Evolutionary conservation across 2,797 vertebrate genomes (phyloP), one percentile per base, ranked within the genome.

Genomic region (Pygocentrus nattereri): DNA sequence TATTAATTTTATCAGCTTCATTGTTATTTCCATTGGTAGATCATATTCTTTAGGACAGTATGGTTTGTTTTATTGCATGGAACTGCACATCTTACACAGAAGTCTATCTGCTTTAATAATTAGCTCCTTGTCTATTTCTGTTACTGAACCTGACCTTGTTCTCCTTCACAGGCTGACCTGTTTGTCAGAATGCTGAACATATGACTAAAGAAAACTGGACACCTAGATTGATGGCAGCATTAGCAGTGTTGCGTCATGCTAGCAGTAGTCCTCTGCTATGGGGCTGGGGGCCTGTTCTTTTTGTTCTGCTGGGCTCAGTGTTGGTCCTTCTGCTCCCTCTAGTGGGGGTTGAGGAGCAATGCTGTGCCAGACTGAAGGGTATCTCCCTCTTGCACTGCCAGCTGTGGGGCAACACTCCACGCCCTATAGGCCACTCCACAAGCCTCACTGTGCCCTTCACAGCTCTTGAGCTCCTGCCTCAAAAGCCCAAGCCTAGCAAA

Each of bases 401-500:
- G 65, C 83, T 96, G 83, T 95, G 95, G 80, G 86, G 92, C 0
- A 88, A 89, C 72, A 76, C 90, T 0, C 84, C 86, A 0, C 71
- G 83, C 31, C 23, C 90, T 81, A 84, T 87, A 0, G 94, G 92
- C 4, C 95, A 93, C 0, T 95, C 94, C 11, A 98, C 97, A 0
- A 95, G 96, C 65, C 96, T 98, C 78, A 96, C 96, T 0, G 90
- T 97, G n/a, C 91, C 96, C 30, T 95, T 96, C 27, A 91, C 91
- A 0, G 94, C 91, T 0, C 83, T 96, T 0, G 94, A 95, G 68
- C 88, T 97, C 67, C 91, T 97, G 88, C 95, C 95, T 27, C 89
- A 93, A 62, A 96, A 91, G 84, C 85, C 92, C 84, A 97, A 95
- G 86, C 93, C 95, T 0, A 93, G 93, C 84, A 91, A 95, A 94